Conservation (phyloP, 1,140 invertebrate genomes). For the Trichogramma pretiosum region DNA sequence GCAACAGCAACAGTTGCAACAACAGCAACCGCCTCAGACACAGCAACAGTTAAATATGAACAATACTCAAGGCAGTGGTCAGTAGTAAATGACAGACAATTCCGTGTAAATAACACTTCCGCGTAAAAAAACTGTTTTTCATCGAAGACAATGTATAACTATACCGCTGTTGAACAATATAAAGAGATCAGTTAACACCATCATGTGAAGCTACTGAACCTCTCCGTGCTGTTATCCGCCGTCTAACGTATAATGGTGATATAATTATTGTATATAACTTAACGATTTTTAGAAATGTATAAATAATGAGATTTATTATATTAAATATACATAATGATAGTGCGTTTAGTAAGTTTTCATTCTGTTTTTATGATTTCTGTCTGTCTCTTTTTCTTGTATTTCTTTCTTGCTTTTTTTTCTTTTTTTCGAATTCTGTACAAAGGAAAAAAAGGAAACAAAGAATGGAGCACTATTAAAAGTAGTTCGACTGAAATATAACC, state of each 20-base stretch:
- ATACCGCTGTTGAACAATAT: too few relatives aligned
- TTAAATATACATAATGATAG: constrained; percentile 39
- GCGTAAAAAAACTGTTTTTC: constrained; percentile 28
- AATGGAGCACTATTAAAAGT: constrained; percentile 10
- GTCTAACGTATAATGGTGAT: too few relatives aligned
- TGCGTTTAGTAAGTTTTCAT: constrained; percentile 31
- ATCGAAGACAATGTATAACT: constrained; percentile 27
- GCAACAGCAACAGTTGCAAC: too few relatives aligned
- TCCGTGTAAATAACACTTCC: neutral
- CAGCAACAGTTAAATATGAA: too few relatives aligned
- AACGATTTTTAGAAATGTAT: constrained; percentile 49
- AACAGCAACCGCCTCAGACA: too few relatives aligned
- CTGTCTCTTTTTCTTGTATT: constrained; percentile 22
- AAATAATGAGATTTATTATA: constrained; percentile 48
- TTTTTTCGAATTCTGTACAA: too few relatives aligned
- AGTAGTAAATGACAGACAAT: constrained; percentile 29
- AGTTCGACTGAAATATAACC: too few relatives aligned
- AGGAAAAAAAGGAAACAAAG: constrained; percentile 12
- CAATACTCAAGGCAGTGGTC: too few relatives aligned
- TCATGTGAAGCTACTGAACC: too few relatives aligned
- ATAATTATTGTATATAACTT: constrained; percentile 49
- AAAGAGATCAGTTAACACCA: too few relatives aligned
- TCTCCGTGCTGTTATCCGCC: too few relatives aligned
- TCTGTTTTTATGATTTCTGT: too few relatives aligned
- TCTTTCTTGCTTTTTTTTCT: constrained; percentile 18